Conservation (phyloP, 2,888 invertebrate genomes). For the Amaurobius ferox region DNA sequence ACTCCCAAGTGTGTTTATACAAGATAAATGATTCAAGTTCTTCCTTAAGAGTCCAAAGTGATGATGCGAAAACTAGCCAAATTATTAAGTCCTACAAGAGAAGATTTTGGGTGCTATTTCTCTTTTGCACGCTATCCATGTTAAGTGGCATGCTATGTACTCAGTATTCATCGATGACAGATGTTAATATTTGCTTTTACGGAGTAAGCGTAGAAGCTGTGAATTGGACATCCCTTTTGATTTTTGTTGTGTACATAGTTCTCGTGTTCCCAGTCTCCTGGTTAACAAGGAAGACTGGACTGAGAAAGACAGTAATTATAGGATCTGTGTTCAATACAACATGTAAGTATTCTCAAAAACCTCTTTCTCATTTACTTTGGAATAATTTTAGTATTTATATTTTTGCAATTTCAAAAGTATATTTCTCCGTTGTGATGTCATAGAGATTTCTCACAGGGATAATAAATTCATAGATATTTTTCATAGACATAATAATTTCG, state of each 20-base stretch:
- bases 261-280: constrained; percentile 98
- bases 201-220: constrained; percentile 81
- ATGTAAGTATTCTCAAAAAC: constrained; percentile 73
- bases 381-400: too few relatives aligned
- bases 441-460: too few relatives aligned
- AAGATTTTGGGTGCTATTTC: constrained; percentile 89
- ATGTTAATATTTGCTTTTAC: constrained; percentile 84
- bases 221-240: constrained; percentile 98
- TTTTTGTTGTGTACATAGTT: constrained; percentile 97
- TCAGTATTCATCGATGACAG: constrained; percentile 94
- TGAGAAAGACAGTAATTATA: constrained; percentile 76
- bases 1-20: too few relatives aligned
- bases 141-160: constrained; percentile 97
- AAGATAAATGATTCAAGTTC: too few relatives aligned
- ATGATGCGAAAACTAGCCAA: background rate
- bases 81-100: constrained; percentile 80
- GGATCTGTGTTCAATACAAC: constrained; percentile 78
- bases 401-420: too few relatives aligned
- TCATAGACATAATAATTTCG: too few relatives aligned
- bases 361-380: too few relatives aligned
- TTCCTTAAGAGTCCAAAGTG: background rate
- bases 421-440: too few relatives aligned
- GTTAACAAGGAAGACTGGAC: constrained; percentile 91
- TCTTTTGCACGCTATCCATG: constrained; percentile 92
- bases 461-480: too few relatives aligned